Conservation (phyloP, 2,888 invertebrate genomes). For the Drosophila neotestacea region DNA sequence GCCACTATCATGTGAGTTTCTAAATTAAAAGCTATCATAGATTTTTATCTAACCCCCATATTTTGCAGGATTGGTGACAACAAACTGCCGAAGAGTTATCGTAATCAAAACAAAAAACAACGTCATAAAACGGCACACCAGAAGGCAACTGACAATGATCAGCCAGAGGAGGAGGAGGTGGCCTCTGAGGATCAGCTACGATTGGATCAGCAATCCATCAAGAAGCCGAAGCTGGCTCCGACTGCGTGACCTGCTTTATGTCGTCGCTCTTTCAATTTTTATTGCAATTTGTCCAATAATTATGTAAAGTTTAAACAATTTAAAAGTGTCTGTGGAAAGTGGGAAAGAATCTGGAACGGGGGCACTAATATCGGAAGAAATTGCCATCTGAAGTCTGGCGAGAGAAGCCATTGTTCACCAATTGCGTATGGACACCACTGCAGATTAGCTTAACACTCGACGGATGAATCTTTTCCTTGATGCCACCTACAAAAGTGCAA, state of each 20-base stretch:
- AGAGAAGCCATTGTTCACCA: constrained; percentile 93
- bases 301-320: constrained; percentile 16
- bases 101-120: constrained; percentile 89
- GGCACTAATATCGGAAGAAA: constrained; percentile 88
- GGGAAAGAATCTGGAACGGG: neutral
- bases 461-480: constrained; percentile 88
- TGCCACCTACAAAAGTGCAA: constrained; percentile 86
- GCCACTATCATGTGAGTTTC: constrained; percentile 90
- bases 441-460: constrained; percentile 92
- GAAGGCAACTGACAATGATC: neutral
- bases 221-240: constrained; percentile 69
- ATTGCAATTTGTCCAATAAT: constrained; percentile 37
- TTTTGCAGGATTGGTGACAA: constrained; percentile 87
- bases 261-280: constrained; percentile 47
- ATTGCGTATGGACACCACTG: constrained; percentile 92
- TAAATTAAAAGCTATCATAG: too few species aligned
- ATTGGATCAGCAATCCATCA: constrained; percentile 44
- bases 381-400: constrained; percentile 91
- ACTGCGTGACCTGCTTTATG: constrained; percentile 53
- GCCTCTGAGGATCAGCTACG: neutral
- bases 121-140: constrained; percentile 55
- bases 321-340: constrained; percentile 2
- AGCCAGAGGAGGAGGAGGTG: neutral
- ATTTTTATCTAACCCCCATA: neutral
- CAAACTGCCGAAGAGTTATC: constrained; percentile 87